phyloP scores from a whole-genome alignment of 1,140 invertebrate species.

The Heliconius eleuchia region DNA sequence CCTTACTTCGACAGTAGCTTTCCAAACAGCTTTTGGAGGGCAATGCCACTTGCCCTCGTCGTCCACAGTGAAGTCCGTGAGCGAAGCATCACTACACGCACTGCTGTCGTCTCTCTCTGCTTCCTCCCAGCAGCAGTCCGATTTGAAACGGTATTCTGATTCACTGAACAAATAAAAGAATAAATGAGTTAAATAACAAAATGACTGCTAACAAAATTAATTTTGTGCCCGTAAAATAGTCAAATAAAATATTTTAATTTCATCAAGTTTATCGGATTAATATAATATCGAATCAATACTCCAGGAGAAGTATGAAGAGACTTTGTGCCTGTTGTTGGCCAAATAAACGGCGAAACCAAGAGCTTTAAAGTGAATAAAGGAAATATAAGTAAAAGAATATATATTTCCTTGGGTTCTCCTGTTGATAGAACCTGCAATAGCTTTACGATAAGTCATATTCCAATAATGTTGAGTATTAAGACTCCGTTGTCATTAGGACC shows the following conservation, averaged over 20 bases:
- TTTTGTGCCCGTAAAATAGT: not conserved
- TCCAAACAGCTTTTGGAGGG: constrained; percentile 91
- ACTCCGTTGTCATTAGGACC: too few relatives aligned
- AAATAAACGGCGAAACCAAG: too few relatives aligned
- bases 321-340: too few relatives aligned
- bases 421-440: too few relatives aligned
- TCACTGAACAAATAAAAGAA: constrained; percentile 44
- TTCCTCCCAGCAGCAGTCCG: constrained; percentile 62
- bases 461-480: too few relatives aligned
- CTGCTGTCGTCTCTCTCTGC: constrained; percentile 70
- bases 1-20: constrained; percentile 87
- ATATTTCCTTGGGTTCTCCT: too few relatives aligned
- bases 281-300: not conserved
- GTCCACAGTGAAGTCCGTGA: constrained; percentile 73
- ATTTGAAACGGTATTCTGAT: constrained; percentile 60
- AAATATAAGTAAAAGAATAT: too few relatives aligned
- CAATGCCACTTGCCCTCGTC: constrained; percentile 86
- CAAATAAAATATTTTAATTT: not conserved
- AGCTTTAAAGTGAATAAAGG: too few relatives aligned
- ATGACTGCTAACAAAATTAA: not conserved
- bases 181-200: too few relatives aligned
- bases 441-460: too few relatives aligned
- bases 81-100: constrained; percentile 69
- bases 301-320: too few relatives aligned
- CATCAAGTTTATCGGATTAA: not conserved